Evolutionary conservation across 2,113 vertebrate genomes (phyloP), one percentile per base, ranked within the genome.

Genomic region (Clarias magur): DNA sequence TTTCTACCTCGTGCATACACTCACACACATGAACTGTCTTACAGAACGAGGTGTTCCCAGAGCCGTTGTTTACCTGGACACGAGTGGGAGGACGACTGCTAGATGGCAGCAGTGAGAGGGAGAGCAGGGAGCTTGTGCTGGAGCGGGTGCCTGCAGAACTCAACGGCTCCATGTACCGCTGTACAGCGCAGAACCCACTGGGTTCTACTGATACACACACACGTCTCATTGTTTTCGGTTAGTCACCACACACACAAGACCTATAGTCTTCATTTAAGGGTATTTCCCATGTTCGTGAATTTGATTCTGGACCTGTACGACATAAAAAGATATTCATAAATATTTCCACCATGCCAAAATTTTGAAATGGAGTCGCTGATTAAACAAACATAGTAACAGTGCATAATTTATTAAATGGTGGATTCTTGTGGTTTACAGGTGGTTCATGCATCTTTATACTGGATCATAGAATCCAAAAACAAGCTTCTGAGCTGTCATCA

Each of bases 121-220:
- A 96, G 0, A 98, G 98, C 7, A 97, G 94, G 90, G 97, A 98
- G 89, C 96, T 99, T 93, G 95, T 99, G 83, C 92, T 99, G 94
- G 98, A 99, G 92, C 88, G 98, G 1, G 98, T 99, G 11, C 98
- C 97, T 0, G 97, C 98, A 0, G 98, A 99, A 89, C 97, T 99
- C 75, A 99, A 99, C 0, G 98, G 98, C 84, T 98, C 98, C 93
- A 98, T 99, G 98, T 99, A 98, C 89, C 97, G 97, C 92, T 99
- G 98, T 95, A 99, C 97, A 0, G 98, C 98, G 42, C 97, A 99
- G 95, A 99, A 99, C 92, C 97, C 98, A 0, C 92, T 99, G 93
- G 98, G 98, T 81, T 97, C 98, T 92, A 99, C 98, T 0, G 98
- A 99, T 93, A 99, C 98, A 0, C 98, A 99, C 95, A 98, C 97